phyloP scores from a whole-genome alignment of 2,797 vertebrate genomes.

The Silurus aristotelis region DNA sequence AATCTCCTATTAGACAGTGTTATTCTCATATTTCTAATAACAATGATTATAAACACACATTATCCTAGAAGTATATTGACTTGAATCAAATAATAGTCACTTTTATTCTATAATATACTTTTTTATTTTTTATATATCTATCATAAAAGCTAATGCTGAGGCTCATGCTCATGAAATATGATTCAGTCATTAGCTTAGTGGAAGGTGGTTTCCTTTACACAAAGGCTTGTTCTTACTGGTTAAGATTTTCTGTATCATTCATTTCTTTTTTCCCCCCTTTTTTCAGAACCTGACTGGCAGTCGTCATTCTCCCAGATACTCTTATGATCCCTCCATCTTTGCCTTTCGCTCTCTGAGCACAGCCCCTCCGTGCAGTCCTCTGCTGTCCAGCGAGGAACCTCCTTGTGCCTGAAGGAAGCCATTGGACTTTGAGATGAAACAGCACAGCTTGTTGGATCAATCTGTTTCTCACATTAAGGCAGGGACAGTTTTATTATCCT shows the following conservation, averaged over 20 bases:
- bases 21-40: neutral
- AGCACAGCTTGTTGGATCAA: conserved; percentile 35
- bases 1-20: too few species aligned
- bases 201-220: conserved; percentile 2
- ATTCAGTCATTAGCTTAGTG: neutral
- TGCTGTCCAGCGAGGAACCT: conserved; percentile 83
- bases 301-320: conserved; percentile 78
- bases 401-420: conserved; percentile 70
- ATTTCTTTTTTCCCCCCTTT: conserved; percentile 55
- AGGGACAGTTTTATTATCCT: conserved; percentile 35
- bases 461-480: conserved; percentile 31
- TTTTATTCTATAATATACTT: too few species aligned
- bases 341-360: conserved; percentile 88
- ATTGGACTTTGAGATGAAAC: conserved; percentile 35
- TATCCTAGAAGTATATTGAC: neutral
- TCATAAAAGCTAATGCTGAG: neutral
- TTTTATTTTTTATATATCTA: too few species aligned
- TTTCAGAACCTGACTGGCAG: conserved; percentile 77
- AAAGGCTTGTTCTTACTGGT: conserved; percentile 12
- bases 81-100: neutral
- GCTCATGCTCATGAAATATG: neutral
- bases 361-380: conserved; percentile 82
- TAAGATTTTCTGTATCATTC: conserved; percentile 17
- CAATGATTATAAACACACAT: neutral
- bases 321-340: conserved; percentile 87